Base-by-base conservation (phyloP, 2,888 invertebrate species). In the Gymnocheta viridis region DNA sequence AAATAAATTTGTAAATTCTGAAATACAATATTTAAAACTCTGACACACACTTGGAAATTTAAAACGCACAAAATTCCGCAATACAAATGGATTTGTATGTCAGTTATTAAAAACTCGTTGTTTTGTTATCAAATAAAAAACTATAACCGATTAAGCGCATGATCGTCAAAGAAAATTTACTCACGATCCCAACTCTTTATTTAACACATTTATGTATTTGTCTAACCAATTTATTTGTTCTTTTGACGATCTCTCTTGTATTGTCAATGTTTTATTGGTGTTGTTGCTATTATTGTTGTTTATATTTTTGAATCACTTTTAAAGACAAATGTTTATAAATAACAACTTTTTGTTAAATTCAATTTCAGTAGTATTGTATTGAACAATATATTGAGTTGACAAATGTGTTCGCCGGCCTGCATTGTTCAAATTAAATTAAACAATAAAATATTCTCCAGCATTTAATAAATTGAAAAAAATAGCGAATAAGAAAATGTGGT, bases 311-410 rank as follows among this genome's bases (percentile, higher is more conserved):
- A 72, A 54, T 64, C 56, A 54, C n/a, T 19, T 24, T 41, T 19
- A 29, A 49, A 54, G 38, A 66, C 66, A 67, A 73, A 80, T 67
- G 67, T 73, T 80, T 73, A 67, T 73, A 49, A 64, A 47, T 44
- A 79, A 66, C 54, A 41, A 14, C n/a, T 29, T 69, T 60, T 62
- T 60, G 19, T 29, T 38, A 12, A 67, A 49, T 19, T 67, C 49
- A 29, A 41, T 60, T 56, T 54, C 44, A 66, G 60, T 49, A 49
- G 17, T 24, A 49, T 19, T 51, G 35, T 35, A 35, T 27, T 47
- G 49, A 51, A 41, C 74, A 41, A 41, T 24, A 38, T 35, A 56
- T 29, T 70, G 14, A 70, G 56, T 29, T 12, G 49, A 32, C 32
- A 66, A 72, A 49, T 38, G 27, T 49, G 10, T n/a, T 41, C 35